Evolutionary conservation across 2,797 vertebrate genomes (phyloP).

Genomic region (Octomys mimax): DNA sequence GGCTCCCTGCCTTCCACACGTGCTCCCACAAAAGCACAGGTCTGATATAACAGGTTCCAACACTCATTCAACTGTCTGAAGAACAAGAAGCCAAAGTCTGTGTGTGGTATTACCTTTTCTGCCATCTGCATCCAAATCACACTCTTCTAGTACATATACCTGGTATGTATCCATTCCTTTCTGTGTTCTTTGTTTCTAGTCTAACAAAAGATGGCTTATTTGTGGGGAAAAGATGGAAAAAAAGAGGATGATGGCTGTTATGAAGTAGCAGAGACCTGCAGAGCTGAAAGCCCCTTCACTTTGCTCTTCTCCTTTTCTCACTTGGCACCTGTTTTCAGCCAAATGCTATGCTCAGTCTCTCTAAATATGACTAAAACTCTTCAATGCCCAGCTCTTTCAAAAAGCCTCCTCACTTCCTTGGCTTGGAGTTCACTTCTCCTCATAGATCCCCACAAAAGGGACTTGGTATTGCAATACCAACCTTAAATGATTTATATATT

Average conservation of each 20-base stretch:
- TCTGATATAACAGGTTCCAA: background rate
- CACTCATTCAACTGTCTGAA: background rate
- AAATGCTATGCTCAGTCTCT: background rate
- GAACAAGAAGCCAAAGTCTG: background rate
- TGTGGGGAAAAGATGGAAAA: background rate
- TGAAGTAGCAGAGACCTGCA: background rate
- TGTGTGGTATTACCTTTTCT: background rate
- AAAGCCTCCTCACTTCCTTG: background rate
- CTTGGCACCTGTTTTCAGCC: background rate
- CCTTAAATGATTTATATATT: background rate
- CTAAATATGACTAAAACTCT: background rate
- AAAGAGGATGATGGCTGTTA: background rate
- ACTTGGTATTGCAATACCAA: no score
- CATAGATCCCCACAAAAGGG: background rate
- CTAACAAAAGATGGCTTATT: background rate
- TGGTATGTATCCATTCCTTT: background rate
- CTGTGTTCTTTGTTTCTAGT: background rate
- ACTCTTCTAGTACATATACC: accelerated
- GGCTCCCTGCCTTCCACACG: background rate
- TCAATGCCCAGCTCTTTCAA: background rate
- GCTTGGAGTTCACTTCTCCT: background rate
- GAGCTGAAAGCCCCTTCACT: background rate
- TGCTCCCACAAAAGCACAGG: background rate
- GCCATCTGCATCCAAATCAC: background rate
- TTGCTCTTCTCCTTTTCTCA: background rate